Conservation (phyloP, 2,797 vertebrate species). For the Betta splendens region DNA sequence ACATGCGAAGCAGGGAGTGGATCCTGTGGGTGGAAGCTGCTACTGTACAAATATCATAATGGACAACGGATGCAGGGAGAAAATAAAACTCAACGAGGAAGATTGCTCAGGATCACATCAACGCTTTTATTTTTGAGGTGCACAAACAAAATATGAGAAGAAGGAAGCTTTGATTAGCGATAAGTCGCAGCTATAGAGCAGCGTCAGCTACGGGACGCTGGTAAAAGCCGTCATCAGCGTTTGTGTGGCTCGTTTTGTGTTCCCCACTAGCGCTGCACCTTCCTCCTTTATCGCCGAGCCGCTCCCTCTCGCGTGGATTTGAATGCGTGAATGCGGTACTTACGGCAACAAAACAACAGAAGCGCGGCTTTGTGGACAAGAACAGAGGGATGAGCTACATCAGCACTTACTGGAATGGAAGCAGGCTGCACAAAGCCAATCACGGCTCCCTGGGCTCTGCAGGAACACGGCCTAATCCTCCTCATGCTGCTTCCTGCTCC, state of each 20-base stretch:
- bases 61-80: background rate
- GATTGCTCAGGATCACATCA: background rate
- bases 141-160: background rate
- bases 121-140: background rate
- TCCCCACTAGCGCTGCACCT: constrained; percentile 37
- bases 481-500: constrained; percentile 51
- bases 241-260: constrained; percentile 4
- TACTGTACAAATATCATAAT: background rate
- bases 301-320: constrained; percentile 37
- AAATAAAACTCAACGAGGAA: background rate
- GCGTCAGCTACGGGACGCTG: too few relatives aligned
- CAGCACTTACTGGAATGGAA: constrained; percentile 60
- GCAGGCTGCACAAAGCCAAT: constrained; percentile 55
- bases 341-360: constrained; percentile 45
- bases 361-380: constrained; percentile 46
- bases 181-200: constrained; percentile 1
- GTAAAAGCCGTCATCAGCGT: constrained; percentile 28
- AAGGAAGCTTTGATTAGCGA: background rate
- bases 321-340: constrained; percentile 35
- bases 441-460: constrained; percentile 49
- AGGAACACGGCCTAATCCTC: constrained; percentile 51
- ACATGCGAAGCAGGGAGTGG: constrained; percentile 1
- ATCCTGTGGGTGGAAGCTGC: constrained; percentile 1
- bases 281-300: constrained; percentile 29
- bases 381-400: constrained; percentile 54